phyloP scores from a whole-genome alignment of 2,888 invertebrate species.

The Vannuccia rotundouncinata region DNA sequence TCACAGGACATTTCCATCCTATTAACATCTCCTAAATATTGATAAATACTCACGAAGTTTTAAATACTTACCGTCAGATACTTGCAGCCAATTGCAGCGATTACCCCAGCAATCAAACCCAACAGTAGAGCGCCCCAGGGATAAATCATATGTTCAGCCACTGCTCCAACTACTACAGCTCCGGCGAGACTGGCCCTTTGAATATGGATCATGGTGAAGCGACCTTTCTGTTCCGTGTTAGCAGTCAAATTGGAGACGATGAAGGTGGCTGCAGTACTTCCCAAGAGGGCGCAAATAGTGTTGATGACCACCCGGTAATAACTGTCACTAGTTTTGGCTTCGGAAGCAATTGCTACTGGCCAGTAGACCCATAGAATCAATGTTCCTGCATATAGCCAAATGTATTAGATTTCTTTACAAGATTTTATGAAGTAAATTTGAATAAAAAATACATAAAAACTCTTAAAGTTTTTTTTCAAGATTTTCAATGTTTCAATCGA shows the following conservation, averaged over 20 bases:
- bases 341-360: too few relatives aligned
- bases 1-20: too few relatives aligned
- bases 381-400: too few relatives aligned
- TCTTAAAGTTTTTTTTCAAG: too few relatives aligned
- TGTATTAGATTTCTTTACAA: too few relatives aligned
- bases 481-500: too few relatives aligned
- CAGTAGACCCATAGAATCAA: too few relatives aligned
- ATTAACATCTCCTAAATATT: too few relatives aligned
- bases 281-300: constrained; percentile 78
- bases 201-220: constrained; percentile 64
- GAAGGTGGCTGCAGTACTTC: constrained; percentile 75
- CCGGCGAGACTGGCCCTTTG: constrained; percentile 89
- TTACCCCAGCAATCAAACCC: constrained; percentile 70
- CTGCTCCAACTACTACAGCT: constrained; percentile 83
- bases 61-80: constrained; percentile 45
- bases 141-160: constrained; percentile 71
- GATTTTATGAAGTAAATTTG: too few relatives aligned
- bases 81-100: constrained; percentile 77
- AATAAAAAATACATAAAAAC: too few relatives aligned
- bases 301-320: constrained; percentile 80
- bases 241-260: constrained; percentile 74
- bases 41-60: too few relatives aligned
- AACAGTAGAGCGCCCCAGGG: constrained; percentile 75
- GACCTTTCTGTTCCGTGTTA: constrained; percentile 61
- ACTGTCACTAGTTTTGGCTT: constrained; percentile 63